Conservation (phyloP, 2,113 vertebrate species). For the Tachysurus vachellii region DNA sequence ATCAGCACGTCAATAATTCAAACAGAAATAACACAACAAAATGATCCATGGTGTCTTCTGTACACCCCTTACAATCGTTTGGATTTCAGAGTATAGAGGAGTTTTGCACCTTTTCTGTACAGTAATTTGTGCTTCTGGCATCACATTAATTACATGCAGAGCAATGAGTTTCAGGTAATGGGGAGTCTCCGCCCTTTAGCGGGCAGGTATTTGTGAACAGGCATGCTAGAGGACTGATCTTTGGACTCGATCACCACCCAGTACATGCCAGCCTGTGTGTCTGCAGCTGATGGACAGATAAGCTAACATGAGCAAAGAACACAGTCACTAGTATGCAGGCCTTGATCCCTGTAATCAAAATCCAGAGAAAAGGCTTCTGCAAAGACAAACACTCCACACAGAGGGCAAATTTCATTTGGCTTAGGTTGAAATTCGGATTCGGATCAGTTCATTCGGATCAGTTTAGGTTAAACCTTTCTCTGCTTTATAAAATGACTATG, state of each 20-base stretch:
- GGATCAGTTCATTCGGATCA: background rate
- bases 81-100: background rate
- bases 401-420: too few species aligned
- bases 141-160: background rate
- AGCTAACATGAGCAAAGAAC: conserved; percentile 6
- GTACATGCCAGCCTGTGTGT: conserved; percentile 11
- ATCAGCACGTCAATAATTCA: background rate
- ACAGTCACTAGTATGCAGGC: background rate
- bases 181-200: conserved; percentile 1
- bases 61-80: background rate
- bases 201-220: background rate
- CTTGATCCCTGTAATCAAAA: conserved; percentile 10
- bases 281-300: conserved; percentile 27
- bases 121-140: background rate
- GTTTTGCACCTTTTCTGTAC: background rate
- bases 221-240: conserved; percentile 26
- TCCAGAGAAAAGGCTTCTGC: background rate
- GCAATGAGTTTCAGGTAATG: background rate
- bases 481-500: background rate
- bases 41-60: background rate
- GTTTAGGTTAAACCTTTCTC: background rate
- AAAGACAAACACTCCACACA: background rate
- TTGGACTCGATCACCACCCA: conserved; percentile 10
- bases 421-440: too few species aligned
- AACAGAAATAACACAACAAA: background rate